These are phyloP conservation scores for Macropodus opercularis DNA, from an alignment of 2,797 vertebrate species.

Conservation along the genomic window DNA sequence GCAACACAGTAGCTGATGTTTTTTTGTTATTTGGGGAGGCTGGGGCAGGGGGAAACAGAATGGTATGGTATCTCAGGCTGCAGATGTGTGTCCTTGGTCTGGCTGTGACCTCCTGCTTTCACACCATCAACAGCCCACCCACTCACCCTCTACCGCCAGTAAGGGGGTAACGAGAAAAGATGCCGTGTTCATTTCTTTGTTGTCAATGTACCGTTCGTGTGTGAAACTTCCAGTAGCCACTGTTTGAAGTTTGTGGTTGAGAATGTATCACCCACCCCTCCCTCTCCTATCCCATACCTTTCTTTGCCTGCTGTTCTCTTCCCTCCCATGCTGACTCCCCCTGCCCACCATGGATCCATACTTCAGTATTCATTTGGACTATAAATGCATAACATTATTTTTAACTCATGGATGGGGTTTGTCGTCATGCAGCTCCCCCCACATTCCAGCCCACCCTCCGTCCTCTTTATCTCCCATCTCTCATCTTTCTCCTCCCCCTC, in stretches of 20 bases:
- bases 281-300: conserved; percentile 30
- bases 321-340: background rate
- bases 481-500: conserved; percentile 41
- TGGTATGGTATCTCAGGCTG: conserved; percentile 85
- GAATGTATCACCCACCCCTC: conserved; percentile 57
- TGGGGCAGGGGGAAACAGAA: conserved; percentile 10
- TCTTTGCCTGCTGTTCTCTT: conserved; percentile 45
- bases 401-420: conserved; percentile 45
- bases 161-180: conserved; percentile 25
- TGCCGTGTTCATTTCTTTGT: conserved; percentile 45
- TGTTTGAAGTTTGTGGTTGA: conserved; percentile 72
- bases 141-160: conserved; percentile 65
- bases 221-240: conserved; percentile 66
- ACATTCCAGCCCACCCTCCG: conserved; percentile 50
- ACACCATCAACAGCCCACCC: conserved; percentile 78
- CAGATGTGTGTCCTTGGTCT: conserved; percentile 86
- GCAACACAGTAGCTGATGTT: conserved; percentile 64
- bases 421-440: conserved; percentile 4
- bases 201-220: conserved; percentile 67
- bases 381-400: conserved; percentile 62
- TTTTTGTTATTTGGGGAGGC: conserved; percentile 17
- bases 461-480: conserved; percentile 65
- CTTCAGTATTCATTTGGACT: conserved; percentile 36
- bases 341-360: conserved; percentile 18
- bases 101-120: conserved; percentile 82